These are phyloP conservation scores for Zosterops hypoxanthus DNA, from an alignment of 2,113 vertebrate species.

Conservation along the genomic window DNA sequence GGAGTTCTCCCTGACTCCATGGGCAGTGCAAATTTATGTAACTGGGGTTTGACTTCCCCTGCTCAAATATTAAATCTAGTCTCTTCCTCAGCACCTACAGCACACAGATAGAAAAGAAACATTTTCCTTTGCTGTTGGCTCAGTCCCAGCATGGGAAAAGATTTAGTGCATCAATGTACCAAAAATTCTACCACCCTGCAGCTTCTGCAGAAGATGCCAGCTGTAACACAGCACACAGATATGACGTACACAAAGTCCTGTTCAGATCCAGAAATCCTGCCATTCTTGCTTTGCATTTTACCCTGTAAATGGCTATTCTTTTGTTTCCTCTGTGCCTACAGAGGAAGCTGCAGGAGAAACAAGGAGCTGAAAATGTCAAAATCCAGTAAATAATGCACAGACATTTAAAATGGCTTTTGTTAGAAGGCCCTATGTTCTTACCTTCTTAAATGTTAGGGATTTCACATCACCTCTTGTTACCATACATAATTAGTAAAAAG, in stretches of 20 bases:
- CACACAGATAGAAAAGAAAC: neutral
- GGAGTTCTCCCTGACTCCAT: neutral
- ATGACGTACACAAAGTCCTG: neutral
- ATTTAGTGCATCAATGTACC: neutral
- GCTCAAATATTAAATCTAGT: neutral
- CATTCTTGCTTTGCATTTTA: neutral
- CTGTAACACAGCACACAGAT: neutral
- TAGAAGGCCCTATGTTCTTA: neutral
- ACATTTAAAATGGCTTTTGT: neutral
- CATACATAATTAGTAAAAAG: neutral
- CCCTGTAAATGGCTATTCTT: neutral
- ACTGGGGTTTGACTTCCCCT: neutral
- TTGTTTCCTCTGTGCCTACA: neutral
- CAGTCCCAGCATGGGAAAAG: neutral
- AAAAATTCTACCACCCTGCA: neutral
- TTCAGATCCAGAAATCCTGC: neutral
- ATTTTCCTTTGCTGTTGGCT: neutral
- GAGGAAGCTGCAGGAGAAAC: neutral
- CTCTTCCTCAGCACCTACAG: neutral
- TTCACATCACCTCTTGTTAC: neutral
- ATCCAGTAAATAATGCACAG: neutral
- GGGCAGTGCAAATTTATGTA: neutral
- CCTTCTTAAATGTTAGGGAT: neutral
- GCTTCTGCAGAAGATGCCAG: slow-evolving; percentile 13
- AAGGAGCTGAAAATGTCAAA: neutral